Base-by-base conservation (phyloP, 2,113 vertebrate genomes). In the Seriola dumerili region DNA sequence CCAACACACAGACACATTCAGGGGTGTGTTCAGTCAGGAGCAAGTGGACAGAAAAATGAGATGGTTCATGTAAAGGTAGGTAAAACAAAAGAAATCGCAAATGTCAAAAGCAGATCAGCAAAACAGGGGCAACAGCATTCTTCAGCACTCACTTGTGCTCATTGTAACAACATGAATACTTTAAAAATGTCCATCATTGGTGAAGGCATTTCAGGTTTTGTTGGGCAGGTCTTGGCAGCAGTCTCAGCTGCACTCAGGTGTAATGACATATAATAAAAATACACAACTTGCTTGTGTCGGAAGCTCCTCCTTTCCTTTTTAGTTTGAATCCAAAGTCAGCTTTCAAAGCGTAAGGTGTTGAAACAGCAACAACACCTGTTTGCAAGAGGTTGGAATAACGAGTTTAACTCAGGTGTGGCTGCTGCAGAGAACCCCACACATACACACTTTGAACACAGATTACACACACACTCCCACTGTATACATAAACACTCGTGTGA, bases 291-390 rank as follows among this genome's bases (percentile, higher is more conserved):
- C 48, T 40, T 34, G 25, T 38, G 44, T 78, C 9, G 11, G 76
- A 34, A 84, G 65, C 55, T 25, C 25, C 63, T 67, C 72, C 78
- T 83, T 29, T 64, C 6, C 12, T 25, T 63, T 29, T 62, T 44
- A n/a, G 32, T 59, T 71, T 29, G 40, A 85, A 65, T 52, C 44
- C 29, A 36, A 52, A 72, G 69, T 58, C 65, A 68, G 63, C 64
- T 67, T 67, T 81, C 73, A 65, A 85, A 91, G 76, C 72, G 25
- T 61, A 72, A 5, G 3, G 38, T 72, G 66, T 78, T 40, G 58
- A 81, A 79, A 81, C 48, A 21, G 50, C 50, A 68, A 63, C 46
- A 86, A 91, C 87, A 92, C 76, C 93, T 93, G 92, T 88, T 88
- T 87, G 44, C 50, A 58, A 57, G 64, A 44, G 11, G 65, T 71